These are phyloP conservation scores for Oreotrochilus melanogaster DNA, from an alignment of 2,113 vertebrate species.

Conservation along the genomic window DNA sequence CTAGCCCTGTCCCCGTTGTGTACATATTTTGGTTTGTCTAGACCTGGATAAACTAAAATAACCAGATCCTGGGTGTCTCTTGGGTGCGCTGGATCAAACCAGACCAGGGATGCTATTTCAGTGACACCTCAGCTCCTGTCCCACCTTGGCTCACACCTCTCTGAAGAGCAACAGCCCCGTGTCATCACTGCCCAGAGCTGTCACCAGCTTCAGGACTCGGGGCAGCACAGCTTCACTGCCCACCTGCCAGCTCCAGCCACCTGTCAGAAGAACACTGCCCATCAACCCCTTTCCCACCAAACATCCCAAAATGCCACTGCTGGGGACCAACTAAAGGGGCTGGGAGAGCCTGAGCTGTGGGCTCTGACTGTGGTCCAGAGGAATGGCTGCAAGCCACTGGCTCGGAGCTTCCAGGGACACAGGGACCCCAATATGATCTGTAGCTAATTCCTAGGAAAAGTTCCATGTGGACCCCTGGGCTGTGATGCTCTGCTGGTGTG, in stretches of 20 bases:
- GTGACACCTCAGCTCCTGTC: neutral
- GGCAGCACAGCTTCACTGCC: fast-evolving
- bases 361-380: too few relatives aligned
- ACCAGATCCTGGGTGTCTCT: neutral
- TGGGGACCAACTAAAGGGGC: neutral
- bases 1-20: constrained; percentile 2
- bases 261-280: fast-evolving
- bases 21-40: constrained; percentile 63
- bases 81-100: neutral
- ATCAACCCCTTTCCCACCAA: neutral
- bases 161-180: neutral
- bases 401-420: neutral
- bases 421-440: fast-evolving
- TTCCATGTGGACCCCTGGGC: neutral
- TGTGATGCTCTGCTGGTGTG: fast-evolving
- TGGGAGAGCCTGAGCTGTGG: neutral
- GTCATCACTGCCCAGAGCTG: neutral
- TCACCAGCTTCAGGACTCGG: neutral
- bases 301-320: fast-evolving
- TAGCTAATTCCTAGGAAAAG: neutral
- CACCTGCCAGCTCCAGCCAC: neutral
- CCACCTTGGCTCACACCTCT: neutral
- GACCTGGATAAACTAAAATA: constrained; percentile 61
- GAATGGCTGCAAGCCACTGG: fast-evolving
- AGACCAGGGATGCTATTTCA: neutral